Percentiles rank a stretch among this genome's conserved stretches.
Conservation (phyloP, 2,888 invertebrate genomes). For the Ophion slaviceki region DNA sequence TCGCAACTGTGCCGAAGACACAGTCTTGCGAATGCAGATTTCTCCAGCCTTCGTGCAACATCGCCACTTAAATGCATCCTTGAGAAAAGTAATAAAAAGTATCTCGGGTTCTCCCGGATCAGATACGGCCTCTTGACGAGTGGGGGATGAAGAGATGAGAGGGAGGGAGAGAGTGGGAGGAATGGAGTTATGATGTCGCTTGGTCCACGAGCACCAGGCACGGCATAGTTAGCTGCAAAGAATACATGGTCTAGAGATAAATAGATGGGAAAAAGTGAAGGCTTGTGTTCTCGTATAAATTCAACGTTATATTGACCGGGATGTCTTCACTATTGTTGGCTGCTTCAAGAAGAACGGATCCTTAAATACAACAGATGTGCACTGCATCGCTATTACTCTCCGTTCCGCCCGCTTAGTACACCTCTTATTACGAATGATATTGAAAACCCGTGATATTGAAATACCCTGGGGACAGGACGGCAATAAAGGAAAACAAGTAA, state of each 20-base stretch:
- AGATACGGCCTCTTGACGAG: constrained; percentile 3
- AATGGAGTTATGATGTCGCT: constrained; percentile 31
- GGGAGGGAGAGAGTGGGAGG: constrained; percentile 15
- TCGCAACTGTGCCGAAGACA: constrained; percentile 19
- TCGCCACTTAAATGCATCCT: constrained; percentile 75
- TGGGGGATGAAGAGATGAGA: constrained; percentile 5
- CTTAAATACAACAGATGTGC: constrained; percentile 32
- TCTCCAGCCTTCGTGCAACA: constrained; percentile 40
- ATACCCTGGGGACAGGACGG: constrained; percentile 47
- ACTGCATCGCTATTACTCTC: constrained; percentile 14
- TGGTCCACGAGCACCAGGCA: constrained; percentile 7
- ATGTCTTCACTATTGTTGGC: constrained; percentile 22
- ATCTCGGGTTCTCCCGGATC: constrained; percentile 63
- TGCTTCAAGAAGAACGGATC: constrained; percentile 11
- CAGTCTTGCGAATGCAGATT: constrained; percentile 20
- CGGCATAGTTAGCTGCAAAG: constrained; percentile 23
- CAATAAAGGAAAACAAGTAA: constrained; percentile 5
- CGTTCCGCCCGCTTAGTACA: not conserved
- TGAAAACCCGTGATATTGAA: constrained; percentile 11
- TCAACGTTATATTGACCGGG: constrained; percentile 33
- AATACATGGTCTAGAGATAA: not conserved
- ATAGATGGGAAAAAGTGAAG: constrained; percentile 6
- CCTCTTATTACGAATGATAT: constrained; percentile 1
- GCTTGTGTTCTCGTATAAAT: constrained; percentile 23
- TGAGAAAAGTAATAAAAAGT: constrained; percentile 79